phyloP scores from a whole-genome alignment of 2,888 invertebrate genomes.

The Chymomyza fuscimana region DNA sequence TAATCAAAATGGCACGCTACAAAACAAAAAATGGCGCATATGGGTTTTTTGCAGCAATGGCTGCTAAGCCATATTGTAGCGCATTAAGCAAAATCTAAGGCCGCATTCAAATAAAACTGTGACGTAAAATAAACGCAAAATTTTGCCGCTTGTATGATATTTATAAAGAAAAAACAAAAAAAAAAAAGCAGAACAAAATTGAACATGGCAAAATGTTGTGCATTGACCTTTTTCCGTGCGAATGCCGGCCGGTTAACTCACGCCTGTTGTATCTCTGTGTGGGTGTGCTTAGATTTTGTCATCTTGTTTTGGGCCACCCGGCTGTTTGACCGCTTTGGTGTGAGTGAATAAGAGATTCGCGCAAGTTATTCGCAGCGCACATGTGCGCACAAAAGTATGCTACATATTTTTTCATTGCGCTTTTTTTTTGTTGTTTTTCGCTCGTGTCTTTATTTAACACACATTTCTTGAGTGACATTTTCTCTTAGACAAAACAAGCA shows the following conservation, averaged over 20 bases:
- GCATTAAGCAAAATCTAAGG: neutral
- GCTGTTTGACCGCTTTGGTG: neutral
- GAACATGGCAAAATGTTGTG: slow-evolving; percentile 46
- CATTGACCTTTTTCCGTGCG: slow-evolving; percentile 65
- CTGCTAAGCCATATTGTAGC: neutral
- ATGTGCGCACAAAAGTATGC: neutral
- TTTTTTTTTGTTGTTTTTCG: slow-evolving; percentile 2
- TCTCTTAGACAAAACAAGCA: neutral
- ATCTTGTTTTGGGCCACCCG: neutral
- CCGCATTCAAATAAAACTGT: neutral
- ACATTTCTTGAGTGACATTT: slow-evolving; percentile 5
- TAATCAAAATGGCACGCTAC: slow-evolving; percentile 46
- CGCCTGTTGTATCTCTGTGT: slow-evolving; percentile 5
- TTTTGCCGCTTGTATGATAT: slow-evolving; percentile 16
- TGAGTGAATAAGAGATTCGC: slow-evolving; percentile 5
- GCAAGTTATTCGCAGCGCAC: neutral
- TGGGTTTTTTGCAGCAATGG: slow-evolving; percentile 14
- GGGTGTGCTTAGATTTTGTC: slow-evolving; percentile 4
- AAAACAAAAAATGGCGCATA: slow-evolving; percentile 31
- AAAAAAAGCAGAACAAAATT: slow-evolving; percentile 29
- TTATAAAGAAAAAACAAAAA: slow-evolving; percentile 24
- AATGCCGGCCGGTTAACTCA: slow-evolving; percentile 44
- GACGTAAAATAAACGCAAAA: slow-evolving; percentile 7
- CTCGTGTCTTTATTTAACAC: slow-evolving; percentile 31
- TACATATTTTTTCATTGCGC: neutral